Conservation (phyloP, 1,140 invertebrate species). For the Rhagoletis pomonella region DNA sequence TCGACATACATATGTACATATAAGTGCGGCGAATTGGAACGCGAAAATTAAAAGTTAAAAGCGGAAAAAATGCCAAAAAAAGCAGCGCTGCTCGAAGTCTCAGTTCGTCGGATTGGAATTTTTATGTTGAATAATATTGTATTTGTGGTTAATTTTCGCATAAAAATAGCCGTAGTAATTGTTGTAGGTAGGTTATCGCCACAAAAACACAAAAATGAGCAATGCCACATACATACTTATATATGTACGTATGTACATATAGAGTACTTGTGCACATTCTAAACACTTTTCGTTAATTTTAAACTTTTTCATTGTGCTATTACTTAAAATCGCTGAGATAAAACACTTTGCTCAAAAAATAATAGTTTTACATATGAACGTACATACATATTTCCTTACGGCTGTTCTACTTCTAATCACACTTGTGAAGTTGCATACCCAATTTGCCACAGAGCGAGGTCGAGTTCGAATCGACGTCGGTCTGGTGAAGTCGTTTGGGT, state of each 20-base stretch:
- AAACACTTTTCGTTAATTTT: neutral
- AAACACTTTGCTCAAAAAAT: neutral
- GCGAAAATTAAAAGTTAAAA: too few species aligned
- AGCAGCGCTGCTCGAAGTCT: neutral
- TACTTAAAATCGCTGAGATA: neutral
- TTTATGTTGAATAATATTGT: neutral
- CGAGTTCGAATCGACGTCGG: too few species aligned
- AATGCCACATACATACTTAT: neutral
- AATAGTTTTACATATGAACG: neutral
- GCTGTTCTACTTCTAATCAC: neutral
- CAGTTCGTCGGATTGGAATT: neutral
- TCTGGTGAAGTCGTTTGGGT: too few species aligned
- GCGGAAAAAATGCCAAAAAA: neutral
- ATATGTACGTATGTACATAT: neutral
- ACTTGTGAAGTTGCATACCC: neutral
- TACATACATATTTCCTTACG: neutral
- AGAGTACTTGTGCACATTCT: too few species aligned
- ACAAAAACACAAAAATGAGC: neutral
- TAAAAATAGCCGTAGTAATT: neutral
- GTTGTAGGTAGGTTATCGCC: neutral
- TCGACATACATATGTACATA: too few species aligned
- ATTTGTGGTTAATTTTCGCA: neutral
- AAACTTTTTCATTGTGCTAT: neutral
- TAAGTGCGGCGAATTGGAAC: too few species aligned
- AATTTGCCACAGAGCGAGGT: too few species aligned